Evolutionary conservation across 1,140 invertebrate species (phyloP), one percentile per base, ranked within the genome.

Genomic region (Zaprionus ghesquierei): DNA sequence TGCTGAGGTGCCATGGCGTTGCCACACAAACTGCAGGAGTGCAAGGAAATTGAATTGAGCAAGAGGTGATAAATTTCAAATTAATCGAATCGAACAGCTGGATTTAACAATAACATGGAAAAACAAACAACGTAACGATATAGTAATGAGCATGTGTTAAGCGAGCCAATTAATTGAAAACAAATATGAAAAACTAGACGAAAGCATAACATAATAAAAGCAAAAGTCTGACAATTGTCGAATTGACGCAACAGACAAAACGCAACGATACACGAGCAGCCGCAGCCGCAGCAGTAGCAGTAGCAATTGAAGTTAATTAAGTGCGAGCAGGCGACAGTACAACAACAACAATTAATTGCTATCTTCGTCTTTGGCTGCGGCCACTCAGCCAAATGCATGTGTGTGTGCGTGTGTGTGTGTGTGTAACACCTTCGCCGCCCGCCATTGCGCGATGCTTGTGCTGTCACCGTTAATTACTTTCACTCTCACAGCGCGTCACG

Each of bases 231-330:
- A 61, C 82, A 86, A 87, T 86, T 86, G 82, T 87, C 84, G 69
- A 76, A 87, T 87, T 87, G 84, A 87, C 82, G 84, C 84, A 87
- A 87, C 55, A 41, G 18, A 31, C 60, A 29, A 44, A 18, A 49
- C 49, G 60, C 35, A 29, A 44, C 51, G 44, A n/a, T n/a, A n/a
- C n/a, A n/a, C n/a, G n/a, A n/a, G n/a, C n/a, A n/a, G n/a, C n/a
- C n/a, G n/a, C n/a, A n/a, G n/a, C n/a, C n/a, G n/a, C n/a, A n/a
- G 18, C 22, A 38, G 22, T 23, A 51, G 62, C 44, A 62, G 69
- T 41, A 59, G 44, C 81, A 86, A 86, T 78, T 81, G 75, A 75
- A 82, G 84, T 89, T 89, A 87, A 87, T 87, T 87, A 82, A 87
- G 87, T 74, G 74, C 71, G 41, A 59, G 62, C 56, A 51, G 38